These are phyloP conservation scores for Amblyopsis hoosieri DNA, from an alignment of 2,797 vertebrate genomes.

Conservation along the genomic window DNA sequence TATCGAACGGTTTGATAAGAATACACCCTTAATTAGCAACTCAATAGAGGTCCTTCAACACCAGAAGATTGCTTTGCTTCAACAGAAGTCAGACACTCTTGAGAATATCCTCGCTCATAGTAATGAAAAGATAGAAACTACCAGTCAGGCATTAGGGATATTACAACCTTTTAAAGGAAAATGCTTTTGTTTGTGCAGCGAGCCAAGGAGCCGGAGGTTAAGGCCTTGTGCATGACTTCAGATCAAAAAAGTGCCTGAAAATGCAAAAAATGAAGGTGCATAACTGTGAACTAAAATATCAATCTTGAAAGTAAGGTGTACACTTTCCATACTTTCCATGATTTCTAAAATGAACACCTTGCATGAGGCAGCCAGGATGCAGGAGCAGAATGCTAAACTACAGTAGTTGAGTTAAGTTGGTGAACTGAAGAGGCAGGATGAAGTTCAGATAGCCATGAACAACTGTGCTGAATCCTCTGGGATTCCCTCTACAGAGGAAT, in stretches of 20 bases:
- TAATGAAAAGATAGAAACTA: conserved; percentile 43
- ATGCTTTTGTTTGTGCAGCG: conserved; percentile 58
- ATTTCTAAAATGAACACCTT: conserved; percentile 39
- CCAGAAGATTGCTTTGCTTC: conserved; percentile 73
- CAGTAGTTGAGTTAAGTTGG: conserved; percentile 56
- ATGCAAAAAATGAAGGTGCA: conserved; percentile 58
- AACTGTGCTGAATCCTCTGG: conserved; percentile 2
- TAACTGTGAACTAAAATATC: conserved; percentile 54
- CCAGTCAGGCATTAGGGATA: conserved; percentile 70
- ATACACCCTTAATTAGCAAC: background rate
- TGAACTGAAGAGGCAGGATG: conserved; percentile 75
- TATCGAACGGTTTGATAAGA: too few relatives aligned
- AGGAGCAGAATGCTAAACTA: conserved; percentile 61
- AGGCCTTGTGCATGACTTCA: conserved; percentile 44
- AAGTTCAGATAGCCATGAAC: conserved; percentile 43
- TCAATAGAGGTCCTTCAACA: conserved; percentile 70
- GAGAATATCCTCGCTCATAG: conserved; percentile 60
- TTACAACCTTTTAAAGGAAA: conserved; percentile 66
- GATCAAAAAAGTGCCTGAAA: conserved; percentile 58
- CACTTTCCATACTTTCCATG: conserved; percentile 40
- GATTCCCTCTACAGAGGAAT: conserved; percentile 23
- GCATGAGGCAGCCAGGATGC: conserved; percentile 66
- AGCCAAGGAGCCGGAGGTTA: conserved; percentile 55
- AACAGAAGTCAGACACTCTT: conserved; percentile 69
- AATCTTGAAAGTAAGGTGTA: conserved; percentile 54